phyloP scores from a whole-genome alignment of 2,888 invertebrate genomes.

The Epirrita christyi region DNA sequence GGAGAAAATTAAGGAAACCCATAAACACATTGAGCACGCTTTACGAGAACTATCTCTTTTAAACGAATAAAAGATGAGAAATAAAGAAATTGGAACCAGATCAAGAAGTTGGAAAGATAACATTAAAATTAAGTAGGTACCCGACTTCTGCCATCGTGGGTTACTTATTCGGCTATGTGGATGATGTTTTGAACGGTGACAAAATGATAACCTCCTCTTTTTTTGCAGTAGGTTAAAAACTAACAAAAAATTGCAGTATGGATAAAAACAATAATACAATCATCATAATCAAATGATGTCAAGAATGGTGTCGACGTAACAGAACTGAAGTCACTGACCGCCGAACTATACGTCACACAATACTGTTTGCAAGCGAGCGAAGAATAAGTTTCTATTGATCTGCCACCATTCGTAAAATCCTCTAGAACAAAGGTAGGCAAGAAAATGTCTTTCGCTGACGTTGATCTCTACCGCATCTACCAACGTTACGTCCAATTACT shows the following conservation, averaged over 20 bases:
- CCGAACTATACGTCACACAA: conserved; percentile 24
- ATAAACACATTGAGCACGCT: neutral
- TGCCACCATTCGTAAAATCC: neutral
- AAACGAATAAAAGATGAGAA: neutral
- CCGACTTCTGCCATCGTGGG: neutral
- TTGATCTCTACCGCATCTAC: neutral
- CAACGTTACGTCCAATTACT: neutral
- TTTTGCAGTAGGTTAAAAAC: no score
- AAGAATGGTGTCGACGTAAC: conserved; percentile 18
- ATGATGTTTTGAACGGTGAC: no score
- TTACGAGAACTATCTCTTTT: neutral
- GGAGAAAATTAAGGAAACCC: neutral
- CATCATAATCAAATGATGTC: conserved; percentile 19
- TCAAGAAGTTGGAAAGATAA: neutral
- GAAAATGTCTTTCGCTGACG: neutral
- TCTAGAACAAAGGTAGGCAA: neutral
- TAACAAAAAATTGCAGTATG: no score
- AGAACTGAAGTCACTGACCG: conserved; percentile 46
- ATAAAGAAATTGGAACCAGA: neutral
- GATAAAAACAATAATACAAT: neutral
- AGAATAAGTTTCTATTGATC: neutral
- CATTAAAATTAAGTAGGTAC: neutral
- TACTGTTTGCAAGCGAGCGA: neutral
- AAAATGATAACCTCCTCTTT: no score
- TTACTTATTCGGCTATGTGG: no score